Evolutionary conservation across 2,888 invertebrate species (phyloP).

Genomic region (Odontocerum albicorne): DNA sequence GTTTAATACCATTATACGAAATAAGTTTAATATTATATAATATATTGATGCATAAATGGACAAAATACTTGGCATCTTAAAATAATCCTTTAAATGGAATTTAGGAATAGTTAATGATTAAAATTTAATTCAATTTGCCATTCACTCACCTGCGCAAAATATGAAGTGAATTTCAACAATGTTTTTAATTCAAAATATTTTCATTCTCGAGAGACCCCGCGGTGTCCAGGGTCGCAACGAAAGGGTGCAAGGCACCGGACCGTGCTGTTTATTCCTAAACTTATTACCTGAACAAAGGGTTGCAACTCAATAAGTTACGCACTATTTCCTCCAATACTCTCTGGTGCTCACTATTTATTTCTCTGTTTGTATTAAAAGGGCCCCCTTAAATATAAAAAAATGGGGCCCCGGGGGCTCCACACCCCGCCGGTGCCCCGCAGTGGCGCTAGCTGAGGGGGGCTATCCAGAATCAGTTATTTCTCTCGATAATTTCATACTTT

Average conservation of each 20-base stretch:
- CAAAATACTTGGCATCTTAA: too few species aligned
- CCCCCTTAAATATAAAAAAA: slow-evolving; percentile 10
- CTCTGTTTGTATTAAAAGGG: neutral
- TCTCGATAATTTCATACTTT: slow-evolving; percentile 24
- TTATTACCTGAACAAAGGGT: slow-evolving; percentile 33
- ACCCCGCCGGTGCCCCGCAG: slow-evolving; percentile 40
- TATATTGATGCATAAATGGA: too few species aligned
- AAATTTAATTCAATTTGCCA: neutral
- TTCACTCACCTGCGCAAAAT: slow-evolving; percentile 9
- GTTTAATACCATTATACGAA: too few species aligned
- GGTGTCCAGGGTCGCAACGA: slow-evolving; percentile 9
- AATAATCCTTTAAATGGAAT: too few species aligned
- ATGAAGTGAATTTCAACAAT: neutral
- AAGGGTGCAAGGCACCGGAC: slow-evolving; percentile 16
- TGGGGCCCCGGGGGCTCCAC: slow-evolving; percentile 38
- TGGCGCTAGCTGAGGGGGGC: slow-evolving; percentile 39
- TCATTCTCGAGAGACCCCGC: slow-evolving; percentile 1
- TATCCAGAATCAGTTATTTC: slow-evolving; percentile 13
- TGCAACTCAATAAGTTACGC: slow-evolving; percentile 39
- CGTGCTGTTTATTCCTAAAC: slow-evolving; percentile 34
- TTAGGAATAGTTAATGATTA: too few species aligned
- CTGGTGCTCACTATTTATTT: neutral
- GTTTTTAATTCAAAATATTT: slow-evolving; percentile 5
- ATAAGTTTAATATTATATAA: too few species aligned
- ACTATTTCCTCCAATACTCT: slow-evolving; percentile 15